A percentile compares a stretch with the other conserved stretches of the same genome.
Evolutionary conservation across 2,888 invertebrate species (phyloP).

Genomic region (Palloptera scutellata): DNA sequence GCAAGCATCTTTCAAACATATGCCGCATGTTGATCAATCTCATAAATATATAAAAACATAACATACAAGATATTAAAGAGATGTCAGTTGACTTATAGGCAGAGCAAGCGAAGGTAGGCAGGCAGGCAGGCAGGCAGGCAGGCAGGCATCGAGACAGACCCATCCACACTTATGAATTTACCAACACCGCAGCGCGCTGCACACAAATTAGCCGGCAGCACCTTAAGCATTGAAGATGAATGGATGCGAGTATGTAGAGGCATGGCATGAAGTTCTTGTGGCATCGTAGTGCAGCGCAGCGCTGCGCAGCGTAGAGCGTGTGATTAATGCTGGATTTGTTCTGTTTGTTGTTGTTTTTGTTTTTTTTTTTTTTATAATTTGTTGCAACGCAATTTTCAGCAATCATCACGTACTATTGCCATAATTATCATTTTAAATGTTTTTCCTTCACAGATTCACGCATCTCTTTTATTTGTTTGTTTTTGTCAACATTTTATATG

Average conservation of each 20-base stretch:
- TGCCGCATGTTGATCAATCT: constrained; percentile 36
- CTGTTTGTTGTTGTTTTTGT: constrained; percentile 31
- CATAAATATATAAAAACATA: constrained; percentile 41
- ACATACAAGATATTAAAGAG: neutral
- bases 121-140: neutral
- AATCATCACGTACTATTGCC: constrained; percentile 62
- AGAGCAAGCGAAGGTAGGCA: neutral
- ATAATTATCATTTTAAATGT: constrained; percentile 59
- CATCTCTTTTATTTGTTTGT: constrained; percentile 38
- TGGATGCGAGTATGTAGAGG: too few species aligned
- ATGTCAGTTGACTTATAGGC: constrained; percentile 28
- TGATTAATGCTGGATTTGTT: constrained; percentile 37
- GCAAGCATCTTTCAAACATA: constrained; percentile 4
- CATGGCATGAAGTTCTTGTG: too few species aligned
- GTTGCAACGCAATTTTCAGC: constrained; percentile 48
- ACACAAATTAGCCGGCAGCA: constrained; percentile 14
- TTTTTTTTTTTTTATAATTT: constrained; percentile 33
- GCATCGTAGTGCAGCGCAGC: too few species aligned
- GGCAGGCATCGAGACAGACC: constrained; percentile 5
- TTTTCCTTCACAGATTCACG: constrained; percentile 20
- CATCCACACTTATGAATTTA: constrained; percentile 32
- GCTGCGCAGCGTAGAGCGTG: neutral
- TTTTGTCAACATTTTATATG: constrained; percentile 41
- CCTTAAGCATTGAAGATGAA: too few species aligned
- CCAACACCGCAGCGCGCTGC: constrained; percentile 25